These are phyloP conservation scores for Nymphalis io DNA, from an alignment of 1,140 invertebrate genomes.

Conservation along the genomic window DNA sequence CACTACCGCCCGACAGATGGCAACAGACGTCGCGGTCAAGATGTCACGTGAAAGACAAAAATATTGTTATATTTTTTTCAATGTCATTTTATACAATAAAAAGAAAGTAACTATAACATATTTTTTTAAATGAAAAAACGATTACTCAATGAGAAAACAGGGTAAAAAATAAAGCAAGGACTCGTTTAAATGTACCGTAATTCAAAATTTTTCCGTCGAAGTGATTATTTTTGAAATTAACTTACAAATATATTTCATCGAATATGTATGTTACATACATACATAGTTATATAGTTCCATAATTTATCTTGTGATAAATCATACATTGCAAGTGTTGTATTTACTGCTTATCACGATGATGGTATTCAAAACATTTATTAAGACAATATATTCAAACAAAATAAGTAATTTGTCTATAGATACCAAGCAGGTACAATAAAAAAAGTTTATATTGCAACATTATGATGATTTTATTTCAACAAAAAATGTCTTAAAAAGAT, in stretches of 20 bases:
- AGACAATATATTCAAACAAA: too few species aligned
- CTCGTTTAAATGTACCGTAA: background rate
- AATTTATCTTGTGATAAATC: background rate
- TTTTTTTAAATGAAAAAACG: too few species aligned
- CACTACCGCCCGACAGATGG: conserved; percentile 69
- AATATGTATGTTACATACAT: background rate
- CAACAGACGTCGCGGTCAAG: conserved; percentile 32
- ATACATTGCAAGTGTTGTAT: background rate
- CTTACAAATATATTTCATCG: background rate
- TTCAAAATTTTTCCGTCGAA: background rate
- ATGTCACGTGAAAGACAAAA: background rate
- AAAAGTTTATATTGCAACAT: background rate
- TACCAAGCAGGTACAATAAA: background rate
- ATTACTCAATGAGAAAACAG: too few species aligned
- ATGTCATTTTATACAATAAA: too few species aligned
- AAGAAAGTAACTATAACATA: too few species aligned
- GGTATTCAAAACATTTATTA: background rate
- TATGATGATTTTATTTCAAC: too few species aligned
- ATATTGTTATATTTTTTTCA: background rate
- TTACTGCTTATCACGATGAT: background rate
- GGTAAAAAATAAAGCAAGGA: too few species aligned
- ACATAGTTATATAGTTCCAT: background rate
- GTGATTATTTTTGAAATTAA: background rate
- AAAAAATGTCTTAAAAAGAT: too few species aligned
- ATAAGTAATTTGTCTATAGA: too few species aligned